These are phyloP conservation scores for Myotis yumanensis DNA, from an alignment of 2,113 vertebrate species.

Conservation along the genomic window DNA sequence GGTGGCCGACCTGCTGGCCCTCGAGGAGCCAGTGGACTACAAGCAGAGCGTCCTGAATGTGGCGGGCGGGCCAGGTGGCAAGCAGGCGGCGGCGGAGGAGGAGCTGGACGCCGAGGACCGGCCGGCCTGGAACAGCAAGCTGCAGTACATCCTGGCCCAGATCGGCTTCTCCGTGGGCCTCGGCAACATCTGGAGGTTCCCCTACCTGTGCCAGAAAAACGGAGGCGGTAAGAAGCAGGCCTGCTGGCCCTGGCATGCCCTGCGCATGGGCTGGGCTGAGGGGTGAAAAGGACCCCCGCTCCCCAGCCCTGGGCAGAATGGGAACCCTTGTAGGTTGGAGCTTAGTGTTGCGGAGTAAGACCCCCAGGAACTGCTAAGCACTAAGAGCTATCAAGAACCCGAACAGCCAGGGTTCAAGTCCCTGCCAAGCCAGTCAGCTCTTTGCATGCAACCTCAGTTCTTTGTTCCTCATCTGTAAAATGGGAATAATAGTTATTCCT, in stretches of 20 bases:
- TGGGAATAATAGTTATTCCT: neutral
- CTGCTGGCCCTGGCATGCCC: neutral
- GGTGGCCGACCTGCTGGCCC: constrained; percentile 96
- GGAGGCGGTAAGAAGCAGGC: constrained; percentile 91
- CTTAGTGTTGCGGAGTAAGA: neutral
- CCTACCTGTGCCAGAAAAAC: constrained; percentile 99
- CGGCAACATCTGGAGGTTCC: constrained; percentile 99
- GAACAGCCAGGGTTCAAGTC: neutral
- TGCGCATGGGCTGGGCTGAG: neutral
- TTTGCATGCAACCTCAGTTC: neutral
- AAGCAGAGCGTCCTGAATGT: constrained; percentile 95
- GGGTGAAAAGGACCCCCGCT: neutral
- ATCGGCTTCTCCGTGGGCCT: constrained; percentile 98
- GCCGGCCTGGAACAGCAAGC: constrained; percentile 97
- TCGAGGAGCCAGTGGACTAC: constrained; percentile 97
- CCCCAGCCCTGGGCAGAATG: neutral
- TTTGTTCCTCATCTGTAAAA: neutral
- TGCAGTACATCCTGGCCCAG: constrained; percentile 98
- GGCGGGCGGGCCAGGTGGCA: constrained; percentile 85
- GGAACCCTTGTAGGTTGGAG: neutral
- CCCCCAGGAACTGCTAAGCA: neutral
- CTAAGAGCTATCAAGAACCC: neutral
- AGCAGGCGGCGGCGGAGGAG: constrained; percentile 89
- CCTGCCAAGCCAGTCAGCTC: neutral
- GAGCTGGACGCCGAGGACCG: constrained; percentile 90